These are phyloP conservation scores for Platyura marginata DNA, from an alignment of 1,140 invertebrate genomes.

Conservation along the genomic window DNA sequence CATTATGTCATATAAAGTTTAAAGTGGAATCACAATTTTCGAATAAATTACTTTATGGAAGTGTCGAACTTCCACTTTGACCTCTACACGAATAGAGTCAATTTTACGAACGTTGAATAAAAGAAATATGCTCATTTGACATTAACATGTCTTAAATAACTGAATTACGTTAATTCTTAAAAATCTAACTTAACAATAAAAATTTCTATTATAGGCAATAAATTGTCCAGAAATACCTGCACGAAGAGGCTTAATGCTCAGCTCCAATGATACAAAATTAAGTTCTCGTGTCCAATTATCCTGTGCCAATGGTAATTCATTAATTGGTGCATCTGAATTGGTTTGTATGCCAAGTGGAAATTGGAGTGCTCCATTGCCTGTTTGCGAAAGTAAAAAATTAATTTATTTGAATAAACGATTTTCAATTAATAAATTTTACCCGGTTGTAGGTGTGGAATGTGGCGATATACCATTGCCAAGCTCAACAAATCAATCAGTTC, in stretches of 20 bases:
- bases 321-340: conserved; percentile 53
- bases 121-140: too few relatives aligned
- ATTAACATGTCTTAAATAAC: too few relatives aligned
- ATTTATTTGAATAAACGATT: conserved; percentile 2
- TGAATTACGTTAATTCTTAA: too few relatives aligned
- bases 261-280: conserved; percentile 47
- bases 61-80: too few relatives aligned
- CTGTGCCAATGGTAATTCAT: conserved; percentile 62
- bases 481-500: conserved; percentile 26
- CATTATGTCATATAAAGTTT: too few relatives aligned
- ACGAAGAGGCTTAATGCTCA: conserved; percentile 47
- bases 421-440: conserved; percentile 2
- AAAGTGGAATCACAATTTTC: too few relatives aligned
- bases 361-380: conserved; percentile 61
- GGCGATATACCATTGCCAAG: conserved; percentile 38
- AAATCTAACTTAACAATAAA: too few relatives aligned
- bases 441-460: conserved; percentile 44
- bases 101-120: too few relatives aligned
- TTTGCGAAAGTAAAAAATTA: conserved; percentile 61
- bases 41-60: too few relatives aligned
- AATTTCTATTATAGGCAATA: conserved; percentile 32
- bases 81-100: too few relatives aligned
- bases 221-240: conserved; percentile 51
- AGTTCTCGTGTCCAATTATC: conserved; percentile 53
- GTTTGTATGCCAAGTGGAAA: conserved; percentile 61